phyloP scores from a whole-genome alignment of 2,797 vertebrate species.

The Apogon talboti region DNA sequence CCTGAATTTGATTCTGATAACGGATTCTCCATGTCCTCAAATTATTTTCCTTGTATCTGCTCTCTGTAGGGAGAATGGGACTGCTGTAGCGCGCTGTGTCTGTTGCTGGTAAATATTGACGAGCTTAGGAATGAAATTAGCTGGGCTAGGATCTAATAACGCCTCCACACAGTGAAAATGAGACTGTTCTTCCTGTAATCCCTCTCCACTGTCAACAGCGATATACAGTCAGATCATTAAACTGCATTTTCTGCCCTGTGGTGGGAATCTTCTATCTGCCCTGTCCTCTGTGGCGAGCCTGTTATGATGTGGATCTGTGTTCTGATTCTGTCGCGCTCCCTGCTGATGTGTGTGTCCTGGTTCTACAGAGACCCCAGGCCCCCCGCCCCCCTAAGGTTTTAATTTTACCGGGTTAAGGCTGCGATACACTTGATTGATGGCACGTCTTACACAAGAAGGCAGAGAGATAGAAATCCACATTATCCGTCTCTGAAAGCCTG shows the following conservation, averaged over 20 bases:
- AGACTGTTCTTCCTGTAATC: conserved; percentile 80
- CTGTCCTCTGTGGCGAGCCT: conserved; percentile 49
- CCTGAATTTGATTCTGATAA: conserved; percentile 30
- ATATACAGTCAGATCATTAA: conserved; percentile 73
- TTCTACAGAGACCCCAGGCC: conserved; percentile 56
- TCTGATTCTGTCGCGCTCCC: conserved; percentile 72
- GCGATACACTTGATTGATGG: conserved; percentile 80
- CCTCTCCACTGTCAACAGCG: conserved; percentile 74
- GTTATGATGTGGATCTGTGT: conserved; percentile 68
- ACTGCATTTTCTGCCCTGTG: conserved; percentile 57
- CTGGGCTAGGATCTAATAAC: conserved; percentile 79
- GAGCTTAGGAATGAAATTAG: conserved; percentile 77
- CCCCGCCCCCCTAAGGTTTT: conserved; percentile 78
- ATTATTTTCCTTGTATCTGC: conserved; percentile 35
- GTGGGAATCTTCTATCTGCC: conserved; percentile 51
- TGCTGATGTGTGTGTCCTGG: conserved; percentile 73
- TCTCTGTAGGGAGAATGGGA: conserved; percentile 43
- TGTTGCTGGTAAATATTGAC: conserved; percentile 83
- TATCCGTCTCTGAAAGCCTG: conserved; percentile 83
- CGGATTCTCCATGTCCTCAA: conserved; percentile 31
- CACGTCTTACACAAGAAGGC: conserved; percentile 77
- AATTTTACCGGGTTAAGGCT: conserved; percentile 82
- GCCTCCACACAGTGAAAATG: conserved; percentile 74
- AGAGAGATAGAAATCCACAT: conserved; percentile 85
- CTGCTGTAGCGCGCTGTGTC: conserved; percentile 53